Conservation (phyloP, 2,888 invertebrate genomes). For the Congeria kusceri region DNA sequence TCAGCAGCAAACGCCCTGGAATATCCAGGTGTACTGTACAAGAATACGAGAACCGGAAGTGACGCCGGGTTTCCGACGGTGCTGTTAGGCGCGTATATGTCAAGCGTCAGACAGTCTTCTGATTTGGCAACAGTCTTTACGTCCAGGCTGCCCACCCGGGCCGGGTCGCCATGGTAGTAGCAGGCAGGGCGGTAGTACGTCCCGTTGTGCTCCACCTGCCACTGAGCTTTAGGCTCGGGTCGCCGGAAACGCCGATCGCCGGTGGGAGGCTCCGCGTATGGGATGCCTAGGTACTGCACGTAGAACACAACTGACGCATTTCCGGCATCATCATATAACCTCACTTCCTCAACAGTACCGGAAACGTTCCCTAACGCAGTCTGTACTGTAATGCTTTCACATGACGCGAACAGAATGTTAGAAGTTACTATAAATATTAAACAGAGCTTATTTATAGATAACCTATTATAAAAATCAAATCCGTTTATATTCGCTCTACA, state of each 20-base stretch:
- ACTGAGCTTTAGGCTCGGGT: constrained; percentile 39
- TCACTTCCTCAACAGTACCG: constrained; percentile 26
- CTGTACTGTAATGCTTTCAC: neutral
- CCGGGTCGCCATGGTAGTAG: constrained; percentile 10
- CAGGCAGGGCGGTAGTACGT: constrained; percentile 42
- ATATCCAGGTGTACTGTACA: constrained; percentile 85
- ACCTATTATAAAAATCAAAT: no score
- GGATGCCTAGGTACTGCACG: constrained; percentile 55
- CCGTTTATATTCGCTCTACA: no score
- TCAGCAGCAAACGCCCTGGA: constrained; percentile 82
- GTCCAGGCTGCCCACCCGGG: neutral
- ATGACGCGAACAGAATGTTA: no score
- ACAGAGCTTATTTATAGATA: no score
- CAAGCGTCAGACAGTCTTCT: constrained; percentile 55
- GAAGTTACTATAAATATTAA: no score
- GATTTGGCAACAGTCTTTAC: constrained; percentile 17
- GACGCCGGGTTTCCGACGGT: neutral
- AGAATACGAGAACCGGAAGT: constrained; percentile 86
- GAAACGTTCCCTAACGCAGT: constrained; percentile 27
- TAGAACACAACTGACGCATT: constrained; percentile 2
- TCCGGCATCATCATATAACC: constrained; percentile 6
- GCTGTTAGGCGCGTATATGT: constrained; percentile 43
- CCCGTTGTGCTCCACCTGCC: constrained; percentile 41
- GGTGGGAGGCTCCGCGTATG: constrained; percentile 52
- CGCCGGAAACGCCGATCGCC: constrained; percentile 50